A percentile compares a stretch with the other conserved stretches of the same genome.
Evolutionary conservation across 2,113 vertebrate species (phyloP).

Genomic region (Eira barbara): DNA sequence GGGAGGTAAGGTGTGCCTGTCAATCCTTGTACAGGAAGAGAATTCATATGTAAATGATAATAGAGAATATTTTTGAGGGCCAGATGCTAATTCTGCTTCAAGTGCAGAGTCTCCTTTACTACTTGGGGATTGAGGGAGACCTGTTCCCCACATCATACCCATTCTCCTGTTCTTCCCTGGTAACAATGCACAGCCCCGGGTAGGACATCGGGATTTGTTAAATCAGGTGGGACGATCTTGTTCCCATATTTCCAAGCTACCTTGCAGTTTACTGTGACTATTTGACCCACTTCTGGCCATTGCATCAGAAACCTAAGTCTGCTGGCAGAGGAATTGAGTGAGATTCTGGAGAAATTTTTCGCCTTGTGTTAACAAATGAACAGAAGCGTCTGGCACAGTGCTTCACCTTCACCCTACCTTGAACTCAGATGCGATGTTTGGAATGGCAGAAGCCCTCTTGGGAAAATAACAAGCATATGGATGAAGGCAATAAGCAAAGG

Average conservation of each 20-base stretch:
- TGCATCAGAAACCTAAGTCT: neutral
- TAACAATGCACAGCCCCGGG: neutral
- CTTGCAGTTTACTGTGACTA: neutral
- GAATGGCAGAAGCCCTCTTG: neutral
- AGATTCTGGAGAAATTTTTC: neutral
- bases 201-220: neutral
- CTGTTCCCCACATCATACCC: fast-evolving
- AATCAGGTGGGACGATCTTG: fast-evolving
- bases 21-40: neutral
- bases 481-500: neutral
- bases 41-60: too few species aligned
- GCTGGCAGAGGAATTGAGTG: neutral
- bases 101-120: neutral
- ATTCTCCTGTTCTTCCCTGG: neutral
- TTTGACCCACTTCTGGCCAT: neutral
- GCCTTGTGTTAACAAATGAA: neutral
- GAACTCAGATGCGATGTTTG: neutral
- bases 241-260: neutral
- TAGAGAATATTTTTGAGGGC: neutral
- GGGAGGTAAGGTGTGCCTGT: neutral
- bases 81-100: neutral
- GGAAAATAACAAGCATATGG: neutral
- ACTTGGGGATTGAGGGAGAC: neutral
- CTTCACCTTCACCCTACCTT: neutral
- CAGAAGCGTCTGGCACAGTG: neutral